Evolutionary conservation across 30 jellyfish, hydroid and myxozoan species (phyloP), one percentile per base, ranked within the genome.

Genomic region (Catostylus mosaicus): DNA sequence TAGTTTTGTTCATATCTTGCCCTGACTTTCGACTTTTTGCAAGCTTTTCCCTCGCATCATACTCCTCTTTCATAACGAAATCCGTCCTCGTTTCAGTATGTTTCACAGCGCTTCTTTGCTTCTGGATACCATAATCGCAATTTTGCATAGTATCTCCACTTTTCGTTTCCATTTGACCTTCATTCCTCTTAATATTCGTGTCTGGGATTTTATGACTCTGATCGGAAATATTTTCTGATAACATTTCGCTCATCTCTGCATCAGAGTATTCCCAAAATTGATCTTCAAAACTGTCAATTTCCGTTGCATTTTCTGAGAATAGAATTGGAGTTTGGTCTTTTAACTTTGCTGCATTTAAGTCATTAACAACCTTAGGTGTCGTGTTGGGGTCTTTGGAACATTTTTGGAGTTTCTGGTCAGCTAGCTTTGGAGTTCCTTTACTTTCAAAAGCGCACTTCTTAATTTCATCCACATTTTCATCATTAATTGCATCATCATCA

Each of bases 251-350:
- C 76, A 51, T 75, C 46, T 75, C 76, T 8, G 73, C 60, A 9
- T 54, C 76, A 51, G 47, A 27, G 3, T 45, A 35, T 14, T 57
- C 76, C 88, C 88, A 77, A 19, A 77, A 77, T n/a, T 35, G 35
- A 62, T 77, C 88, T 24, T 59, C 76, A 24, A 77, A 33, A 27
- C 45, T 46, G 0, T 46, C 70, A 18, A 59, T 16, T 3, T 35
- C 88, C 10, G 14, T 36, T 1, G 22, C 75, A 18, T 56, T 60
- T 2, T 77, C 88, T 9, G 88, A 54, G 40, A 77, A 77, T 50
- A 77, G 65, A 1, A 54, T 54, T n/a, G 88, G 88, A 3, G 88
- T 56, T 59, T 48, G 68, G 3, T 10, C 75, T 26, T 27, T 77
- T 3, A 2, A 50, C 20, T 50, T 50, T 5, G n/a, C n/a, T n/a